These are phyloP conservation scores for Myotis lucifugus DNA, from an alignment of 2,113 vertebrate species.

Conservation along the genomic window DNA sequence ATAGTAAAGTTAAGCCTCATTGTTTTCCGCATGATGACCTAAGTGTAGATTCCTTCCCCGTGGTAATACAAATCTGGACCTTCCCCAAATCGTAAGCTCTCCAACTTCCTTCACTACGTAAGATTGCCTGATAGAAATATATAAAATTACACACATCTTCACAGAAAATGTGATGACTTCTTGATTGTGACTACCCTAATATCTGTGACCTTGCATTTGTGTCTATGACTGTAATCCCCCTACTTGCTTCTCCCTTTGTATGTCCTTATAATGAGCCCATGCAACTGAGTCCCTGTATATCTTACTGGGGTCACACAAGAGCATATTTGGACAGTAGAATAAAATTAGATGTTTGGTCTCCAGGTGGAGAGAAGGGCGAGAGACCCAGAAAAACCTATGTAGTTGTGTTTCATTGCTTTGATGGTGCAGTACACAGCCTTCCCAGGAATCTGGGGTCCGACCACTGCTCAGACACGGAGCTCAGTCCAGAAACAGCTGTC, in stretches of 20 bases:
- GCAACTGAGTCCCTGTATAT: neutral
- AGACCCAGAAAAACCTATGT: neutral
- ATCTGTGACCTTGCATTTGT: neutral
- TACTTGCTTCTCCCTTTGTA: neutral
- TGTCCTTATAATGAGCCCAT: neutral
- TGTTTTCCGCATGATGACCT: neutral
- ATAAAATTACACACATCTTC: neutral
- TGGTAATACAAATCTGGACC: neutral
- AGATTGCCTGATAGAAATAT: neutral
- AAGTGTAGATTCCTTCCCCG: neutral
- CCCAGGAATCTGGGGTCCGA: conserved; percentile 33
- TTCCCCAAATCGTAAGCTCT: neutral
- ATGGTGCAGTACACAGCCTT: accelerated
- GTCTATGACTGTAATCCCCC: neutral
- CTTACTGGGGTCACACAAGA: neutral
- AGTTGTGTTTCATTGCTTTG: neutral
- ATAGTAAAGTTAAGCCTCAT: neutral
- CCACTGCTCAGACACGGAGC: conserved; percentile 65
- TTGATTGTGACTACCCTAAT: neutral
- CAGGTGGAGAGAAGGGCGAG: neutral
- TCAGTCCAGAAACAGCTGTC: conserved; percentile 86
- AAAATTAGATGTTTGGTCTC: accelerated
- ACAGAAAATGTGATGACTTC: neutral
- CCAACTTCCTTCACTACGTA: neutral
- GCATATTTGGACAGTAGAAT: neutral